These are phyloP conservation scores for Potorous gilbertii DNA, from an alignment of 2,797 vertebrate species.

Conservation along the genomic window DNA sequence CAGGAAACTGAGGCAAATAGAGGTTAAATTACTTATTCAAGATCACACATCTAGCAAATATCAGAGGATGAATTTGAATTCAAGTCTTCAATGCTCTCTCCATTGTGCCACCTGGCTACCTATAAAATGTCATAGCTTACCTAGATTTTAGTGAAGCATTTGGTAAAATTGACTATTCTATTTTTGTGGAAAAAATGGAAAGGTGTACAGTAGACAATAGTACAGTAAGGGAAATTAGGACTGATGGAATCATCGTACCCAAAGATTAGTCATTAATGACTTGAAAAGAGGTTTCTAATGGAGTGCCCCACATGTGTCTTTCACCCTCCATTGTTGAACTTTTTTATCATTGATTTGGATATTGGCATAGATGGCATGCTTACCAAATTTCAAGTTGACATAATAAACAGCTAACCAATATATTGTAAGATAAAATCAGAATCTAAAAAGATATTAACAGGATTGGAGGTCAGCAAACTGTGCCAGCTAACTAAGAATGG, in stretches of 20 bases:
- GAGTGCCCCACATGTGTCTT: not conserved
- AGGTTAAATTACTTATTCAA: not conserved
- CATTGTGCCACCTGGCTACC: not conserved
- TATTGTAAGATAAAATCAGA: not conserved
- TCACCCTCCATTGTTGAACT: not conserved
- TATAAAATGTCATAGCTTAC: not conserved
- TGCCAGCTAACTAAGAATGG: not conserved
- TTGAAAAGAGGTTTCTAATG: not conserved
- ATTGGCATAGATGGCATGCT: not conserved
- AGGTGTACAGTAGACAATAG: not conserved
- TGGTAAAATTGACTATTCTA: not conserved
- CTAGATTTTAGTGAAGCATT: not conserved
- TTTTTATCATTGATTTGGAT: not conserved
- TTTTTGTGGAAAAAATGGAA: not conserved
- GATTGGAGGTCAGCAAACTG: not conserved
- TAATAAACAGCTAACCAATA: not conserved
- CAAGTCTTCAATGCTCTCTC: not conserved
- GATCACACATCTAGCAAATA: not conserved
- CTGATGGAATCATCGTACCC: not conserved
- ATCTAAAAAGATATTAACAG: not conserved
- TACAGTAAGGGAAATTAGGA: not conserved
- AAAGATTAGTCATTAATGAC: not conserved
- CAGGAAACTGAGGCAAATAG: not conserved
- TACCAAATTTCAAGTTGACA: not conserved
- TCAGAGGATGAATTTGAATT: not conserved